These are phyloP conservation scores for Gandaritis pyraliata DNA, from an alignment of 2,888 invertebrate genomes.

Conservation along the genomic window DNA sequence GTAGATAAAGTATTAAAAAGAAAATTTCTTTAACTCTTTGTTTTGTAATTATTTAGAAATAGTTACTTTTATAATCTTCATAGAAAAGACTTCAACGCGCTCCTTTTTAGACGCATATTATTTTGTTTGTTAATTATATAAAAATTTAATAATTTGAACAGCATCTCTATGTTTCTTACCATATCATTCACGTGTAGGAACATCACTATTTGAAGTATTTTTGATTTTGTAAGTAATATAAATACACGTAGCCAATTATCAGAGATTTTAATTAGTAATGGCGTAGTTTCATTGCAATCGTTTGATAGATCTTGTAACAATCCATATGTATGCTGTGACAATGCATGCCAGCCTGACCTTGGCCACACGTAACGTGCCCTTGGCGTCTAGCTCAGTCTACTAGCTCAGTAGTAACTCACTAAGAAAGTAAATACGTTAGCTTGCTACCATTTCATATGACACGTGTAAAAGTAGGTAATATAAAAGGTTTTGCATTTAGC, in stretches of 20 bases:
- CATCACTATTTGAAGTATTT: too few relatives aligned
- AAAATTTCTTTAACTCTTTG: too few relatives aligned
- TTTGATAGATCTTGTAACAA: constrained; percentile 7
- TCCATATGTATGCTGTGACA: neutral
- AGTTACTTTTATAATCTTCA: neutral
- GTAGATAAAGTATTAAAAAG: too few relatives aligned
- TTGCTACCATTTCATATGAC: too few relatives aligned
- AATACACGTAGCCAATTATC: too few relatives aligned
- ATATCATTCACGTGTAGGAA: too few relatives aligned
- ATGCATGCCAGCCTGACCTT: constrained; percentile 15
- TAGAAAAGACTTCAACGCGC: constrained; percentile 30
- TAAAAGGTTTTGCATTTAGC: too few relatives aligned
- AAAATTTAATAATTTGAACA: too few relatives aligned
- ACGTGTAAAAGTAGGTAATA: too few relatives aligned
- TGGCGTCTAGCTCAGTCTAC: neutral
- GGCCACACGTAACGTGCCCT: constrained; percentile 11
- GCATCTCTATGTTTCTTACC: neutral
- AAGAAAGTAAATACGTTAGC: neutral
- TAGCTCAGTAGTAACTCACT: neutral
- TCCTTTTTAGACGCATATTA: neutral
- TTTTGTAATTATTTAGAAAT: too few relatives aligned
- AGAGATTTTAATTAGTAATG: neutral
- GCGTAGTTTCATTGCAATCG: neutral
- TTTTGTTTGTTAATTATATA: neutral
- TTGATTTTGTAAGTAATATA: too few relatives aligned